These are phyloP conservation scores for Eupithecia inturbata DNA, from an alignment of 2,888 invertebrate species.

Conservation along the genomic window DNA sequence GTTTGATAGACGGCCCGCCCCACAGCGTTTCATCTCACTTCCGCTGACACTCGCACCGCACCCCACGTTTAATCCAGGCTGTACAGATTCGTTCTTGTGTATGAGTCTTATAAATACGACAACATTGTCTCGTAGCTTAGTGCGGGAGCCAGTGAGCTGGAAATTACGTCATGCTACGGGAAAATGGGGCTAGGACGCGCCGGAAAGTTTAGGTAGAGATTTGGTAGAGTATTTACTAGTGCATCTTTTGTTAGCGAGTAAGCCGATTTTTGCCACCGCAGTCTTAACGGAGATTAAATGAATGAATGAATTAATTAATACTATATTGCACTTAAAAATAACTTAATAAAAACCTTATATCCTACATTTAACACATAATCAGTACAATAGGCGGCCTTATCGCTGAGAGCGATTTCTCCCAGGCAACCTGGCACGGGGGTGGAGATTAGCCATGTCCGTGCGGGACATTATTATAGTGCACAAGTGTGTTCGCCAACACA, in stretches of 20 bases:
- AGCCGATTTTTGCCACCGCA: neutral
- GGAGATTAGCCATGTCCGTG: no score
- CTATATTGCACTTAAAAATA: no score
- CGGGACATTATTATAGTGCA: no score
- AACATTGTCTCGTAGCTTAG: conserved; percentile 13
- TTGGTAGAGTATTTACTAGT: neutral
- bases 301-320: no score
- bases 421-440: no score
- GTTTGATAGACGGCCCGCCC: neutral
- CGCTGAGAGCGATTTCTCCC: no score
- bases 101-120: conserved; percentile 22
- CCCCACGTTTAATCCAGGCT: conserved; percentile 9
- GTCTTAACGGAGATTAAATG: no score
- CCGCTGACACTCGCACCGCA: conserved; percentile 7
- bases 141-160: conserved; percentile 8
- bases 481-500: no score
- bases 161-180: conserved; percentile 9
- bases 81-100: conserved; percentile 3
- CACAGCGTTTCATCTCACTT: neutral
- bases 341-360: no score
- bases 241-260: neutral
- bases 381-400: no score
- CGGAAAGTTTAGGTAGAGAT: neutral
- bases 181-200: neutral
- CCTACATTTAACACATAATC: no score